phyloP scores from a whole-genome alignment of 2,888 invertebrate species.

The Zootermopsis nevadensis region DNA sequence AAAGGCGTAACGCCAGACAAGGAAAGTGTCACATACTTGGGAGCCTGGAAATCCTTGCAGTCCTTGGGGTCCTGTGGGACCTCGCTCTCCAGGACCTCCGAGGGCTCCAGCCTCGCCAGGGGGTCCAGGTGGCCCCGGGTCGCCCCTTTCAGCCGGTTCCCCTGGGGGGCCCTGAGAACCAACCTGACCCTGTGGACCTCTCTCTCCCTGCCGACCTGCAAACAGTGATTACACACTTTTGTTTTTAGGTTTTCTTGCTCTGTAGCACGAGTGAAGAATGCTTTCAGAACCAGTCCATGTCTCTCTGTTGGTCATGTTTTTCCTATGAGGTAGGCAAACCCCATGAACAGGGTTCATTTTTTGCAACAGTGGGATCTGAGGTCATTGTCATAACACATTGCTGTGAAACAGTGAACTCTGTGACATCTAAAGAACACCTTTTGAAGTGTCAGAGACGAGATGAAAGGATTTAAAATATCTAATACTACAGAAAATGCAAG shows the following conservation, averaged over 20 bases:
- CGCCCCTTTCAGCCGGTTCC: constrained; percentile 84
- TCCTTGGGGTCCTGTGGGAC: constrained; percentile 77
- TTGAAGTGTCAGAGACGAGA: no score
- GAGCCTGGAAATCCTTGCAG: constrained; percentile 76
- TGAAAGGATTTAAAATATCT: no score
- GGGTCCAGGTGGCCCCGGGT: constrained; percentile 77
- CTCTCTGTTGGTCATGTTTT: no score
- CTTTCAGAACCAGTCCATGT: no score
- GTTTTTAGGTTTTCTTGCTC: not conserved
- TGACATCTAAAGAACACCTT: no score
- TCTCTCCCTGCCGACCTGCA: constrained; percentile 76
- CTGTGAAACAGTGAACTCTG: no score
- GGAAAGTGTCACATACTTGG: constrained; percentile 57
- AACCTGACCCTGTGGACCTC: constrained; percentile 80
- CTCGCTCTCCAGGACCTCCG: constrained; percentile 80
- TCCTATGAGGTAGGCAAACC: no score
- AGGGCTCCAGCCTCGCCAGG: constrained; percentile 79
- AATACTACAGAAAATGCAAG: no score
- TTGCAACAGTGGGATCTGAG: no score
- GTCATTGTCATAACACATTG: no score
- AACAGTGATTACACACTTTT: not conserved
- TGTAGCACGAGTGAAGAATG: not conserved
- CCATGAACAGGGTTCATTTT: no score
- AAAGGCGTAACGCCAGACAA: not conserved
- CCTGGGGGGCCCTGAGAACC: constrained; percentile 83